Evolutionary conservation across 2,888 invertebrate genomes (phyloP).

Genomic region (Drosophila yooni): DNA sequence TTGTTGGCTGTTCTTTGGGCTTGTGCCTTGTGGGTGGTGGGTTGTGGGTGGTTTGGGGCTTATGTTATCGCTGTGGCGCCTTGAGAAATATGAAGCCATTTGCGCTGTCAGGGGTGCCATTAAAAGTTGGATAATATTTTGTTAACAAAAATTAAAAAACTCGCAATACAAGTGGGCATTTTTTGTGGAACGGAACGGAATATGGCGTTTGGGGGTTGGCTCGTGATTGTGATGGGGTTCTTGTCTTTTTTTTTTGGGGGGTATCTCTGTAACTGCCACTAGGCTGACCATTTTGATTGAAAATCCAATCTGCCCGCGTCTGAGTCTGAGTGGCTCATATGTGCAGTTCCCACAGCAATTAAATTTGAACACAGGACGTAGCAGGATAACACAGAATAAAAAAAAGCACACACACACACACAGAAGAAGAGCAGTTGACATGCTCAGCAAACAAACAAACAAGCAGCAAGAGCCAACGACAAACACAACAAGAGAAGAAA

Average conservation of each 20-base stretch:
- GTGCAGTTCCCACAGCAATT: conserved; percentile 85
- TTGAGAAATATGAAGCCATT: conserved; percentile 52
- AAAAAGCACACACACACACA: not conserved
- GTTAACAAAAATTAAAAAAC: conserved; percentile 66
- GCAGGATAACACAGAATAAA: conserved; percentile 52
- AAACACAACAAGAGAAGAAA: conserved; percentile 35
- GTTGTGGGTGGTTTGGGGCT: not conserved
- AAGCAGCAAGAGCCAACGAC: conserved; percentile 33
- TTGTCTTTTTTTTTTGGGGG: not conserved
- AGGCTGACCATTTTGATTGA: conserved; percentile 75
- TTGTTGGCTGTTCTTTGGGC: conserved; percentile 1
- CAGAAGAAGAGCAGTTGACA: conserved; percentile 62
- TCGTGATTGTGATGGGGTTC: conserved; percentile 2
- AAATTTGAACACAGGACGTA: conserved; percentile 80
- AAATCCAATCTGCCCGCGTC: conserved; percentile 73
- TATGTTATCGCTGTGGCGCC: conserved; percentile 31
- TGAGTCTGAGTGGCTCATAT: conserved; percentile 80
- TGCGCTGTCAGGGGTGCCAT: conserved; percentile 61
- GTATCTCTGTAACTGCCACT: conserved; percentile 28
- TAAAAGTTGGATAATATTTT: conserved; percentile 77
- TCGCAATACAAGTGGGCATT: conserved; percentile 6
- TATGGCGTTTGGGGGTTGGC: not conserved
- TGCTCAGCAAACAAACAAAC: conserved; percentile 71
- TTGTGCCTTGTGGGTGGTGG: not conserved
- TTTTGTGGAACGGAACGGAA: not conserved